Evolutionary conservation across 2,888 invertebrate genomes (phyloP).

Genomic region (Aphidius colemani): DNA sequence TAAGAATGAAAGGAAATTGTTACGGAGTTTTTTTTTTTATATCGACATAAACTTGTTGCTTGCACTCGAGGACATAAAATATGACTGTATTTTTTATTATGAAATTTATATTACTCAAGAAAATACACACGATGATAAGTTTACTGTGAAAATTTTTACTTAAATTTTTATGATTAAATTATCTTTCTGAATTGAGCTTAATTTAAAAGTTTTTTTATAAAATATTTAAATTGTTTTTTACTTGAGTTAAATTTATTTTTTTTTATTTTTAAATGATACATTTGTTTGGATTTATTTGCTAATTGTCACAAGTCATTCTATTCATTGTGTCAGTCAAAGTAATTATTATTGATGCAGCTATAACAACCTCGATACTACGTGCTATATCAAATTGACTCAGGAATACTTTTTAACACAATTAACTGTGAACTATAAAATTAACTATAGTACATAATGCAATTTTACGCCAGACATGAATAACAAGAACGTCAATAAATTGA

Average conservation of each 20-base stretch:
- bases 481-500: conserved; percentile 6
- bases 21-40: too few species aligned
- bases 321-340: too few species aligned
- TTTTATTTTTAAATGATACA: not conserved
- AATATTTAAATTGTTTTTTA: too few species aligned
- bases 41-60: too few species aligned
- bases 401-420: conserved; percentile 32
- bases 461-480: conserved; percentile 15
- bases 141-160: too few species aligned
- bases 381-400: conserved; percentile 2
- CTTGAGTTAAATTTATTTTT: not conserved
- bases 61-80: too few species aligned
- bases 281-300: not conserved
- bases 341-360: not conserved
- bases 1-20: too few species aligned
- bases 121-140: too few species aligned
- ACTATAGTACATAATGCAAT: conserved; percentile 27
- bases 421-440: conserved; percentile 25
- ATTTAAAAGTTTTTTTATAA: conserved; percentile 7
- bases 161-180: too few species aligned
- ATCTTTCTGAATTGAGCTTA: conserved; percentile 9
- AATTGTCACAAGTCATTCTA: too few species aligned
- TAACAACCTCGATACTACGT: not conserved
- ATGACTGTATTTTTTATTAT: too few species aligned
- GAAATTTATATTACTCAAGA: too few species aligned